These are phyloP conservation scores for Archocentrus centrarchus DNA, from an alignment of 2,113 vertebrate species.

Conservation along the genomic window DNA sequence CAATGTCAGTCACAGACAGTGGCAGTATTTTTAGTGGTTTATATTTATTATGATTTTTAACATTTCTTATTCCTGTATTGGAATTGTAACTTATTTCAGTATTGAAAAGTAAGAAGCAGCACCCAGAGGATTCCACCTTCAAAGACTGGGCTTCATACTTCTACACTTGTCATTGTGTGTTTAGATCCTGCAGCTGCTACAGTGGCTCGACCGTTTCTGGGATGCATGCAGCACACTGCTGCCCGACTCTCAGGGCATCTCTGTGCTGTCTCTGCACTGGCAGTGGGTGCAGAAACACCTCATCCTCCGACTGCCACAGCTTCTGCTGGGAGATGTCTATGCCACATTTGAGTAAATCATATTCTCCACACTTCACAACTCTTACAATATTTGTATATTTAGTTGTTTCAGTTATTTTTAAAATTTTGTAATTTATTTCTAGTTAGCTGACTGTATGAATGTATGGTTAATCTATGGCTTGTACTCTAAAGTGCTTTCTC, in stretches of 20 bases:
- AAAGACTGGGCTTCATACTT: not conserved
- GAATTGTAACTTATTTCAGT: too few species aligned
- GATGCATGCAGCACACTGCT: conserved; percentile 82
- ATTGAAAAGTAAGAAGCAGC: too few species aligned
- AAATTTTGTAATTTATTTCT: not conserved
- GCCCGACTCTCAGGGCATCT: conserved; percentile 84
- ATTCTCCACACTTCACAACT: not conserved
- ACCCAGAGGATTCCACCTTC: not conserved
- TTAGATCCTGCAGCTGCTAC: conserved; percentile 79
- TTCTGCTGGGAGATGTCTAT: conserved; percentile 83
- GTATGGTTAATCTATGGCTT: not conserved
- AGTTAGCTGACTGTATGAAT: not conserved
- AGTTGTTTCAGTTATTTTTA: not conserved
- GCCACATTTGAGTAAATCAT: conserved; percentile 84
- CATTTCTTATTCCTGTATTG: too few species aligned
- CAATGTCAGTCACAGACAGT: too few species aligned
- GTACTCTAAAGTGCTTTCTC: not conserved
- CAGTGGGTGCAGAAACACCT: conserved; percentile 95
- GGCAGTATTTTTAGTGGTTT: too few species aligned
- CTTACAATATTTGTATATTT: not conserved
- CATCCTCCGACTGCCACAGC: conserved; percentile 84
- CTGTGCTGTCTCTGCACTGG: conserved; percentile 94
- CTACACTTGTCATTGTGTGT: not conserved
- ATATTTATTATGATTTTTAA: too few species aligned
- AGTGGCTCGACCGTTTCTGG: conserved; percentile 94